Conservation (phyloP, 2,888 invertebrate genomes). For the Silvanus unidentatus region DNA sequence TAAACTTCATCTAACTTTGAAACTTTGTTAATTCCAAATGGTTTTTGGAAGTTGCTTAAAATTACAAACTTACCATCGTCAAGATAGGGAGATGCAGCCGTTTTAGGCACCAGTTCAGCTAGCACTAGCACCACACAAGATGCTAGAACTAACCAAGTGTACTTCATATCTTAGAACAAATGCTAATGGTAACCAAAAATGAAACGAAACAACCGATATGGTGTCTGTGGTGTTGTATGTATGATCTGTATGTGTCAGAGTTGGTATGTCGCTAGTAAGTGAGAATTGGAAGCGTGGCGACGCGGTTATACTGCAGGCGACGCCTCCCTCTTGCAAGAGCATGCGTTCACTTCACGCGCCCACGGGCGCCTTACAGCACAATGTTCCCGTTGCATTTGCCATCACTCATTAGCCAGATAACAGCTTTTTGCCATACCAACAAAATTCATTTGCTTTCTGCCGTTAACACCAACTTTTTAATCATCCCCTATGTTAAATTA, state of each 20-base stretch:
- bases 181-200: conserved; percentile 28
- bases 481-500: not conserved
- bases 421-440: not conserved
- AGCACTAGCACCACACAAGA: conserved; percentile 38
- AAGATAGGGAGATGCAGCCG: conserved; percentile 37
- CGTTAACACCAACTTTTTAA: conserved; percentile 1
- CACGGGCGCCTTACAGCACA: conserved; percentile 17
- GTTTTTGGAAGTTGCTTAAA: too few species aligned
- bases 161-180: conserved; percentile 40
- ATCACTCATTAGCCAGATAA: not conserved
- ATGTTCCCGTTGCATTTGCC: conserved; percentile 5
- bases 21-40: too few species aligned
- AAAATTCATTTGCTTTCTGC: not conserved
- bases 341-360: conserved; percentile 30
- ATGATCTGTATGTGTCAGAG: conserved; percentile 17
- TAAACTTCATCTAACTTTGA: too few species aligned
- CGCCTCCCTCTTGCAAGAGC: conserved; percentile 29
- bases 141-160: conserved; percentile 39
- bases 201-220: conserved; percentile 10
- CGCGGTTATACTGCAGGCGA: conserved; percentile 38
- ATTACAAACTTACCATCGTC: conserved; percentile 42
- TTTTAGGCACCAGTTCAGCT: conserved; percentile 33
- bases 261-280: conserved; percentile 32
- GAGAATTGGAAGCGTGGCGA: conserved; percentile 33
- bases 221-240: not conserved